Conservation (phyloP, 2,113 vertebrate species). For the Mesoclemmys tuberculata region DNA sequence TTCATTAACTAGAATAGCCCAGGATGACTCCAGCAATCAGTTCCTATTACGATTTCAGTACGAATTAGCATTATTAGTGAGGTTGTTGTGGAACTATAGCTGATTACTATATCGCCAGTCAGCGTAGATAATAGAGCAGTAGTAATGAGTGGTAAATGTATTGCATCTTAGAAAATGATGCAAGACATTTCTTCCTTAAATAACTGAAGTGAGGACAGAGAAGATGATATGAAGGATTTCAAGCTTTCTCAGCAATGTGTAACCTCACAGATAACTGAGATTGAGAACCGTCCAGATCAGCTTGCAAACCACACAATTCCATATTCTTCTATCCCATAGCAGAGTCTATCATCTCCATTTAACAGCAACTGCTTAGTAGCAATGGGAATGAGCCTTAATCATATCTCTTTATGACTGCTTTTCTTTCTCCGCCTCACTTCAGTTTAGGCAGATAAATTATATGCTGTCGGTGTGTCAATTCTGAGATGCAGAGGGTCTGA, state of each 20-base stretch:
- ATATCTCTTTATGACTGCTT: neutral
- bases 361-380: neutral
- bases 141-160: neutral
- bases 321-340: neutral
- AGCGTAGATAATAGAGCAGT: neutral
- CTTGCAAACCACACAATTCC: neutral
- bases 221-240: neutral
- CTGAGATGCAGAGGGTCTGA: neutral
- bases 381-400: neutral
- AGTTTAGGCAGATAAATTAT: neutral
- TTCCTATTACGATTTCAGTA: neutral
- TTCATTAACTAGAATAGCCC: neutral
- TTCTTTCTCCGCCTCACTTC: neutral
- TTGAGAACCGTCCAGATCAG: neutral
- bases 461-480: neutral
- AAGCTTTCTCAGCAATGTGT: neutral
- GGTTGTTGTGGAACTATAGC: neutral
- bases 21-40: neutral
- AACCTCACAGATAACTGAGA: neutral
- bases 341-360: neutral
- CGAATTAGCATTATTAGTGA: neutral
- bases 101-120: neutral
- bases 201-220: neutral
- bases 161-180: neutral
- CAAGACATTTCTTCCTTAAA: neutral